Evolutionary conservation across 2,888 invertebrate genomes (phyloP), one percentile per base, ranked within the genome.

Genomic region (Thumatha senex): DNA sequence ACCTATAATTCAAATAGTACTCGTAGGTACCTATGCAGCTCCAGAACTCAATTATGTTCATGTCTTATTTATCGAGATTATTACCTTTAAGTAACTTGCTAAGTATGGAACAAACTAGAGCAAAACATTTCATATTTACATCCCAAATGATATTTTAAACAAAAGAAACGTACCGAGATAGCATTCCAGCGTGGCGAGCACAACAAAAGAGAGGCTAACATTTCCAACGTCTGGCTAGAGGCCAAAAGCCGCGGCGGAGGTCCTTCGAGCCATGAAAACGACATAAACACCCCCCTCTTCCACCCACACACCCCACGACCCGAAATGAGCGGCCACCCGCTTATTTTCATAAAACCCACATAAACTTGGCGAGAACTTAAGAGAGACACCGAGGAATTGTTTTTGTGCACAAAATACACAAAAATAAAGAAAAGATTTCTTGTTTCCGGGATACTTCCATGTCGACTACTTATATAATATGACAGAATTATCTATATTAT

Each of bases 291-390:
- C 78, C 77, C 71, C 71, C 61, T 49, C 56, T 63, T 75, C 76
- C 62, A 58, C 69, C 63, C 56, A 50, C 65, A 58, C 59, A 51
- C 49, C 72, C 73, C 72, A 72, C 76, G 74, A 86, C 85, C 87
- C 79, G 64, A 87, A 89, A 89, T 90, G 88, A 90, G 89, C 82
- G 89, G 89, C 79, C 87, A 60, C 84, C 89, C 89, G 83, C 89
- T 87, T 88, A 88, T 89, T 89, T 89, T 88, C 89, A 89, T 89
- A 88, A 88, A 87, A 87, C 82, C 83, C 74, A 74, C 80, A 85
- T 88, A 86, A 88, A 86, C 77, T 76, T 76, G 61, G 70, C 77
- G 74, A 70, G 73, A 77, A 76, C 77, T 77, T 78, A 76, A 72
- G 74, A 70, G 74, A 80, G 75, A 81, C 74, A 81, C 77, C 78